phyloP scores from a whole-genome alignment of 2,888 invertebrate genomes.

The Oxytorus armatus region DNA sequence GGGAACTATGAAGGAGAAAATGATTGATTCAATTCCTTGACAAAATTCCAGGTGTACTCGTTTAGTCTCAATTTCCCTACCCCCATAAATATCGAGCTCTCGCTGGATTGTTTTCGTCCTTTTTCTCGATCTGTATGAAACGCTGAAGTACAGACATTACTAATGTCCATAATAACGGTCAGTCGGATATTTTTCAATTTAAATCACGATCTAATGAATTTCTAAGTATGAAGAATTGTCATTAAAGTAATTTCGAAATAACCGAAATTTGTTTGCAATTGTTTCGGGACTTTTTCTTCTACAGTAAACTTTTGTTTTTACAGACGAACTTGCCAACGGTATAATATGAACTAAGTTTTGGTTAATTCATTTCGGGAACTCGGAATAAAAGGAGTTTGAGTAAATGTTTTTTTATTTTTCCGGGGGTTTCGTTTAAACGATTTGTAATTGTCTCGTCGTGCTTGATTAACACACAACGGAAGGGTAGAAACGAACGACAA shows the following conservation, averaged over 20 bases:
- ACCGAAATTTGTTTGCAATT: no score
- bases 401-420: slow-evolving; percentile 28
- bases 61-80: neutral
- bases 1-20: slow-evolving; percentile 1
- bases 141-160: neutral
- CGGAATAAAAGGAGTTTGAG: neutral
- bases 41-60: slow-evolving; percentile 18
- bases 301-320: no score
- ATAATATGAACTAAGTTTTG: no score
- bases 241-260: no score
- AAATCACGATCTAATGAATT: no score
- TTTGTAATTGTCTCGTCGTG: slow-evolving; percentile 53
- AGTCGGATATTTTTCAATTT: no score
- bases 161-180: neutral
- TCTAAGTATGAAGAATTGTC: no score
- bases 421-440: slow-evolving; percentile 46
- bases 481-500: slow-evolving; percentile 37
- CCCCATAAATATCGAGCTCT: neutral
- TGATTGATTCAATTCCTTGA: slow-evolving; percentile 31
- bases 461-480: slow-evolving; percentile 27
- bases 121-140: slow-evolving; percentile 1
- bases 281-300: no score
- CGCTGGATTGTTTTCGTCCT: neutral
- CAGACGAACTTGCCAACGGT: no score
- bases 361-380: neutral